Evolutionary conservation across 2,888 invertebrate species (phyloP), one percentile per base, ranked within the genome.

Genomic region (Chrysina gloriosa): DNA sequence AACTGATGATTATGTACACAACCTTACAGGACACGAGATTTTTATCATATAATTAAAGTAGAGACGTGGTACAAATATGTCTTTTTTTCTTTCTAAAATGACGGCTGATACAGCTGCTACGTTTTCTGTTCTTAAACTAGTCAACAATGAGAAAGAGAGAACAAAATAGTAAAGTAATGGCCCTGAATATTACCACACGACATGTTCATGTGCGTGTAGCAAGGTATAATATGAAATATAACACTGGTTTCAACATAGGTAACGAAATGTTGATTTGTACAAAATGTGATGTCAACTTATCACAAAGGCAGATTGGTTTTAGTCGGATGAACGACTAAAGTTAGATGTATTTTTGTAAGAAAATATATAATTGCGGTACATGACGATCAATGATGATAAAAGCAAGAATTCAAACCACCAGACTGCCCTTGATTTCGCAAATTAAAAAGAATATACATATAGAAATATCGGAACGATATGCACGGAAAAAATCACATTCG

Each of bases 231-330:
- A 64, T 23, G 31, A 64, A 69, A n/a, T 56, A 67, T 71, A 70
- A 66, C 70, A 72, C 67, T 71, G 73, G 71, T 70, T 70, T 69
- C 70, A 72, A 70, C 68, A 71, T 67, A 72, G 75, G 74, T 75
- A 75, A 75, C 75, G 70, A 74, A 65, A 72, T 67, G 69, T 71
- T 72, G 67, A 71, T 74, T 72, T 74, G 73, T 73, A 74, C 73
- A 72, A 73, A 67, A 73, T 71, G 72, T 63, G 65, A 67, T 50
- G 71, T 70, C 73, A 72, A 71, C 69, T 68, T 63, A 67, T 69
- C 52, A 58, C 63, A 48, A 31, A 64, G 23, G 56, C 56, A 6
- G 36, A 36, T 23, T 36, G 11, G 48, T 48, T 45, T 61, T 39
- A n/a, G n/a, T n/a, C n/a, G n/a, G n/a, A n/a, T n/a, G n/a, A n/a